Evolutionary conservation across 2,888 invertebrate species (phyloP).

Genomic region (Drosophila greeni): DNA sequence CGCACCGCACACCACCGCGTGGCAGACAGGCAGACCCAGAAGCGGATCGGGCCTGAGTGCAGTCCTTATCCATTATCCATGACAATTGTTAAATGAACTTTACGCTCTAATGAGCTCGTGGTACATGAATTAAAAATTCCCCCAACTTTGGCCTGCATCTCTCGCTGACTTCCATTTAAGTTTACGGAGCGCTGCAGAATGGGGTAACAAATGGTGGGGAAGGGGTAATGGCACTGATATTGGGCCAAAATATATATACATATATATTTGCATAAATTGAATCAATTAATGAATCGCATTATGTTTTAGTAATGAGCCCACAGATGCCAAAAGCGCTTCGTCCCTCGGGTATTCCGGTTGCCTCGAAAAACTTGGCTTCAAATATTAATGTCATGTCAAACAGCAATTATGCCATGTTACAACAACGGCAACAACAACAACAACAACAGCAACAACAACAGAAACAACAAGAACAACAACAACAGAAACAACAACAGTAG

Average conservation of each 20-base stretch:
- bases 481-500: conserved; percentile 1
- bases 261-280: conserved; percentile 55
- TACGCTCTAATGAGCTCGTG: conserved; percentile 68
- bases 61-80: conserved; percentile 62
- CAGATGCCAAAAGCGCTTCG: conserved; percentile 32
- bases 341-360: conserved; percentile 7
- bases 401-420: conserved; percentile 68
- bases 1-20: conserved; percentile 21
- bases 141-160: conserved; percentile 37
- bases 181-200: background rate
- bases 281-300: conserved; percentile 67
- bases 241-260: conserved; percentile 47
- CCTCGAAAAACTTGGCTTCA: conserved; percentile 47
- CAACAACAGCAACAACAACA: no score
- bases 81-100: conserved; percentile 72
- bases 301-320: conserved; percentile 62
- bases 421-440: conserved; percentile 38
- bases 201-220: background rate
- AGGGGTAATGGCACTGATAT: conserved; percentile 2
- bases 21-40: conserved; percentile 22
- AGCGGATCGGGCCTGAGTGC: conserved; percentile 2
- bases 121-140: conserved; percentile 57
- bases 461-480: no score
- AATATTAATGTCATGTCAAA: conserved; percentile 74
- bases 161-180: conserved; percentile 36